Evolutionary conservation across 2,797 vertebrate species (phyloP), one percentile per base, ranked within the genome.

Genomic region (Gila robusta): DNA sequence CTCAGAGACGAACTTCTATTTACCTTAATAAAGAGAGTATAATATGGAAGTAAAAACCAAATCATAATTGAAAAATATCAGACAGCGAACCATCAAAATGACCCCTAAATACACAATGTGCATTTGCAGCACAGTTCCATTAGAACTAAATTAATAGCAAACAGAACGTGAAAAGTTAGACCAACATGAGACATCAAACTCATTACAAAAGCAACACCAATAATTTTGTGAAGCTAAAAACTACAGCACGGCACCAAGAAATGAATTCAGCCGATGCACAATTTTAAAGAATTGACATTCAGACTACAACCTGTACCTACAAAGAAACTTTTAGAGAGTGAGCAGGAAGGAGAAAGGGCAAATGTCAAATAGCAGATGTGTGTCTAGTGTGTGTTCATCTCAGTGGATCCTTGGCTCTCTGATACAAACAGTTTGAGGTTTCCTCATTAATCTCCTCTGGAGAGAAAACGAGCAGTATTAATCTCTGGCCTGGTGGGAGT

Each of bases 381-480:
- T 66, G 71, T 72, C 67, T 52, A 21, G 56, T 82, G 66, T 49
- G 67, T 35, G 35, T 56, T 64, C 47, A 77, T 28, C 70, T 77
- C 62, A 52, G 66, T 49, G 59, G 39, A 88, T 52, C 73, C 49
- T 80, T 77, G 87, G 81, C 78, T 80, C 80, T 56, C n/a, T 74
- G 59, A 80, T 59, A 82, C 59, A 89, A 86, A 80, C 66, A 71
- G 79, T 87, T 82, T 93, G 92, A 90, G 87, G 90, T 87, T 69
- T 92, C 81, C 84, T 91, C 88, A 91, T 93, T 91, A 93, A 92
- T 94, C 92, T 92, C 90, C 91, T 91, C 90, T 91, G 84, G 89
- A 91, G 91, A 93, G 88, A 85, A 93, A 93, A 91, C 69, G 41
- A 92, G 90, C 90, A 90, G 85, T 90, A 93, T 93, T 91, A 91